Evolutionary conservation across 2,113 vertebrate species (phyloP), one percentile per base, ranked within the genome.

Genomic region (Plectropomus leopardus): DNA sequence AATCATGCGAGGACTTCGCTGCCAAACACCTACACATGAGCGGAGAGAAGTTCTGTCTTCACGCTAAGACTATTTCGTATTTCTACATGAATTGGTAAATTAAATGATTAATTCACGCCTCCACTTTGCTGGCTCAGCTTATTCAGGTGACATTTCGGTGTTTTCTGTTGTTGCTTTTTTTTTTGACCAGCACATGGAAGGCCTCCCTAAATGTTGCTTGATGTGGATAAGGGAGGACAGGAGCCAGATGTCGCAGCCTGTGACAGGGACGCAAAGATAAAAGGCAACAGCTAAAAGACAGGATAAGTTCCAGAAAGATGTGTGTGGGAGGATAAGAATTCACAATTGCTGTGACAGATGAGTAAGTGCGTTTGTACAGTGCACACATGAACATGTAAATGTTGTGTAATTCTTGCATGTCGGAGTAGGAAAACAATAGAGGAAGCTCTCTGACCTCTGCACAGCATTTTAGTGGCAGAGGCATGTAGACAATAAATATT

Each of bases 21-120:
- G 82, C 88, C 91, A 91, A 89, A 90, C 92, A 90, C 91, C 92
- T 91, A 91, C 92, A 90, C 91, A 79, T 40, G 16, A 82, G 67
- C 32, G 58, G 36, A 79, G 77, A 78, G 76, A 84, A 91, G 83
- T 47, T 76, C 88, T 84, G 86, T 88, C 87, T 88, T 86, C 81
- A 90, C 65, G 60, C 80, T 40, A 82, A 74, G 86, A 85, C 76
- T 72, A 80, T 84, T 81, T 88, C 80, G 80, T 83, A 54, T 85
- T 86, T 82, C 70, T 66, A 80, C 89, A 89, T 73, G 78, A 91
- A 89, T 83, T 86, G 64, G 86, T 89, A 80, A 89, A 89, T 88
- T 71, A 88, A 86, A 88, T 82, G 85, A 92, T 90, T 91, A 88
- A 90, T 90, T 85, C 76, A 88, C 87, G 60, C 89, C 87, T 81